Evolutionary conservation across 2,888 invertebrate species (phyloP).

Genomic region (Trichopoda pennipes): DNA sequence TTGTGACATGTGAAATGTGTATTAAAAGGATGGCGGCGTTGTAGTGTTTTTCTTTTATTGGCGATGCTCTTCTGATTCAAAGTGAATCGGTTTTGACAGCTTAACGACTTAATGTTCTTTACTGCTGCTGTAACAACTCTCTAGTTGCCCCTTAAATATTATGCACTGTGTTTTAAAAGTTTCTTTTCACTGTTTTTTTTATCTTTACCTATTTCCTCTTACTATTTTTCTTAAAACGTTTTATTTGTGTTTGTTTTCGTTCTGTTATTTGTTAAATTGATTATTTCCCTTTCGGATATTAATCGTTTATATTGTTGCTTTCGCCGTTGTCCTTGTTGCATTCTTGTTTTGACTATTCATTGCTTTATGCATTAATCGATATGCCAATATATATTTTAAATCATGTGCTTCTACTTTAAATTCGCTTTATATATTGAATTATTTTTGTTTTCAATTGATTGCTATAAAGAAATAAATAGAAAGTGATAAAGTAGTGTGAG

Average conservation of each 20-base stretch:
- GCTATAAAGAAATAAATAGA: slow-evolving; percentile 58
- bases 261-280: slow-evolving; percentile 58
- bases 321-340: slow-evolving; percentile 43
- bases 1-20: not conserved
- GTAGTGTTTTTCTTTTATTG: slow-evolving; percentile 31
- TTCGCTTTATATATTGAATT: slow-evolving; percentile 57
- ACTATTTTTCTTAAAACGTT: slow-evolving; percentile 9
- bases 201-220: slow-evolving; percentile 7
- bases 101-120: slow-evolving; percentile 74
- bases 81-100: slow-evolving; percentile 73
- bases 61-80: slow-evolving; percentile 47
- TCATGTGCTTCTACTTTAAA: slow-evolving; percentile 17
- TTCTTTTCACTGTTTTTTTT: slow-evolving; percentile 1
- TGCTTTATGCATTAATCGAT: slow-evolving; percentile 27
- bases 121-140: slow-evolving; percentile 47
- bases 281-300: slow-evolving; percentile 64
- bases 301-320: slow-evolving; percentile 52
- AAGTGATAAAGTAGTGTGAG: not conserved
- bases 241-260: not conserved
- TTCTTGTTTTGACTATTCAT: slow-evolving; percentile 28
- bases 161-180: slow-evolving; percentile 46
- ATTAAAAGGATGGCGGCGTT: not conserved
- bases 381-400: not conserved
- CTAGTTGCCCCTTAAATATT: slow-evolving; percentile 30
- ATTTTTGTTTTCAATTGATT: slow-evolving; percentile 63